Evolutionary conservation across 2,888 invertebrate genomes (phyloP).

Genomic region (Campoplex capitator): DNA sequence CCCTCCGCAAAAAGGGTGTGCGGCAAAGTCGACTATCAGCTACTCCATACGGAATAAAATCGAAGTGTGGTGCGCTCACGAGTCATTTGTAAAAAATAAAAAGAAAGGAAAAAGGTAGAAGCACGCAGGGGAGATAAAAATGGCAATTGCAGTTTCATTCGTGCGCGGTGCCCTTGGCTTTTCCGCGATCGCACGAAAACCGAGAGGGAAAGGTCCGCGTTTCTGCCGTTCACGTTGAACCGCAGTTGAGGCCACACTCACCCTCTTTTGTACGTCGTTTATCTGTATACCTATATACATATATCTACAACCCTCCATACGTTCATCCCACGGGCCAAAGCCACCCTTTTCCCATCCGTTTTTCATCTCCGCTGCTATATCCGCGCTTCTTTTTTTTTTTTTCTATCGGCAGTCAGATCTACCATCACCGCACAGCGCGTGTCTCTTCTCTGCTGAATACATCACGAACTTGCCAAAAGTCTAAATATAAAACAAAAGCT

Average conservation of each 20-base stretch:
- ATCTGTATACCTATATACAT: constrained; percentile 22
- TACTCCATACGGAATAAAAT: constrained; percentile 79
- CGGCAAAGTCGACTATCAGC: constrained; percentile 55
- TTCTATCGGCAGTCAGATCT: constrained; percentile 55
- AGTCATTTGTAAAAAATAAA: constrained; percentile 55
- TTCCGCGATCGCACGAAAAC: constrained; percentile 62
- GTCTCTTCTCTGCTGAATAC: constrained; percentile 76
- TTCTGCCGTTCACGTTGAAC: constrained; percentile 53
- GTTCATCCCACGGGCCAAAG: constrained; percentile 60
- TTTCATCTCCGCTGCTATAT: constrained; percentile 60
- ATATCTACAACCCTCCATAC: constrained; percentile 44
- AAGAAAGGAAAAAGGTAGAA: constrained; percentile 60
- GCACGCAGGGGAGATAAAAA: constrained; percentile 79
- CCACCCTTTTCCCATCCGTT: constrained; percentile 65
- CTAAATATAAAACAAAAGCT: constrained; percentile 82
- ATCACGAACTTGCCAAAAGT: constrained; percentile 78
- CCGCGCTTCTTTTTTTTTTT: constrained; percentile 43
- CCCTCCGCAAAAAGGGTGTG: constrained; percentile 26
- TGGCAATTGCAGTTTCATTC: constrained; percentile 83
- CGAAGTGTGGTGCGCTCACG: constrained; percentile 70
- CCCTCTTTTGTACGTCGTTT: constrained; percentile 67
- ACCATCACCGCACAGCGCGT: constrained; percentile 65
- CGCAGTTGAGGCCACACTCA: constrained; percentile 59
- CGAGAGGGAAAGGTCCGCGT: constrained; percentile 46
- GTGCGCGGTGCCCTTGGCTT: constrained; percentile 68